A percentile compares a stretch with the other conserved stretches of the same genome.
Evolutionary conservation across 2,888 invertebrate species (phyloP).

Genomic region (Tanytarsus gracilentus): DNA sequence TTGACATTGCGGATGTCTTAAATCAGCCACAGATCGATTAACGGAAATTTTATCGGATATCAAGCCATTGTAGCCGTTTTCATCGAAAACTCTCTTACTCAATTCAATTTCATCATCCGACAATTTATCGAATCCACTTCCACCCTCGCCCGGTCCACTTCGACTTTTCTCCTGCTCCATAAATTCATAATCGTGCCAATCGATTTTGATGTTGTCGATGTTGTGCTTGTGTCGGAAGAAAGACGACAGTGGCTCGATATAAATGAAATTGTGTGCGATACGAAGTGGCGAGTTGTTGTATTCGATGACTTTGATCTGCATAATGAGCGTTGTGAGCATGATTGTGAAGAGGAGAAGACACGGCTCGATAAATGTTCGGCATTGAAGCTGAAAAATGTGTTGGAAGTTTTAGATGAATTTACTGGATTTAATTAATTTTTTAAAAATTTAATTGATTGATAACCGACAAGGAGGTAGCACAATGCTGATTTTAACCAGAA

Average conservation of each 20-base stretch:
- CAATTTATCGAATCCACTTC: not conserved
- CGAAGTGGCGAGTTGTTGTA: constrained; percentile 5
- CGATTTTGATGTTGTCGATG: not conserved
- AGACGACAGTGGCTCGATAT: constrained; percentile 6
- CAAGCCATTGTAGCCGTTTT: constrained; percentile 19
- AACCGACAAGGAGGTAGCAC: too few relatives aligned
- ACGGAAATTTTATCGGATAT: constrained; percentile 23
- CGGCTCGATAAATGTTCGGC: not conserved
- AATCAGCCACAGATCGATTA: constrained; percentile 5
- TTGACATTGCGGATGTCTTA: constrained; percentile 45
- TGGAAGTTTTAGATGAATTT: too few relatives aligned
- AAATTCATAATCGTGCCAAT: constrained; percentile 21
- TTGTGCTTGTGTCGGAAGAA: constrained; percentile 12
- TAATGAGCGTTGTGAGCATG: not conserved
- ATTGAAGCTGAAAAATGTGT: not conserved
- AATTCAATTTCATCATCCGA: not conserved
- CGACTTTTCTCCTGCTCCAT: not conserved
- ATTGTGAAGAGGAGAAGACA: not conserved
- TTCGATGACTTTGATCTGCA: not conserved
- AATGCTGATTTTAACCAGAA: too few relatives aligned
- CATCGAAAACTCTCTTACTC: constrained; percentile 4
- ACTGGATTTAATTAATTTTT: too few relatives aligned
- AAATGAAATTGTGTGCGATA: constrained; percentile 5
- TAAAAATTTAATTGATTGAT: too few relatives aligned
- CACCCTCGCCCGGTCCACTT: constrained; percentile 9